Percentiles rank a stretch among this genome's conserved stretches.
Conservation (phyloP, 2,888 invertebrate species). For the Cerceris ruficornis region DNA sequence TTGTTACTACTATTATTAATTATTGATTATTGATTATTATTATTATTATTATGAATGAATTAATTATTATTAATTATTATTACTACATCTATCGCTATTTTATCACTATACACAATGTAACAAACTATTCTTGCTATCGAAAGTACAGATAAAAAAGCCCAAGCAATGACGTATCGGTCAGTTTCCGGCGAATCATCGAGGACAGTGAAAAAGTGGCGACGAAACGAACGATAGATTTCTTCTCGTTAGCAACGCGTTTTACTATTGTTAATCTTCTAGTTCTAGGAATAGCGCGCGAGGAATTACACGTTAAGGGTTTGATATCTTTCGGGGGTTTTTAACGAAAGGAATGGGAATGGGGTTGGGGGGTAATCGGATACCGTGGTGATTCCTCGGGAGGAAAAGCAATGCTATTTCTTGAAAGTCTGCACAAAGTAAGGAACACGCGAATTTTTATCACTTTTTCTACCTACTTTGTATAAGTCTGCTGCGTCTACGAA, state of each 20-base stretch:
- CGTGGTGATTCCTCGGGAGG: background rate
- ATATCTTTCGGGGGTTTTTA: background rate
- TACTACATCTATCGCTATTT: slow-evolving; percentile 47
- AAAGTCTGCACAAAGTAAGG: slow-evolving; percentile 23
- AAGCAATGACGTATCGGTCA: slow-evolving; percentile 3
- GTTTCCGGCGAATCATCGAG: slow-evolving; percentile 18
- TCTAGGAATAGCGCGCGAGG: slow-evolving; percentile 13
- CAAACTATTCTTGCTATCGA: slow-evolving; percentile 47
- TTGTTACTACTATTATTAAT: slow-evolving; percentile 50
- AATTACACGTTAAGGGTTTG: background rate
- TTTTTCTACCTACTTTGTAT: slow-evolving; percentile 67
- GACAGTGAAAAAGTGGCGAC: slow-evolving; percentile 5
- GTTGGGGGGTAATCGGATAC: background rate
- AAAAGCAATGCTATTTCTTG: slow-evolving; percentile 7
- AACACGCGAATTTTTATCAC: slow-evolving; percentile 64
- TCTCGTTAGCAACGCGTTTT: slow-evolving; percentile 7
- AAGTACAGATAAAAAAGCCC: slow-evolving; percentile 19
- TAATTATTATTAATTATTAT: slow-evolving; percentile 12
- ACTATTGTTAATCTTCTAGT: slow-evolving; percentile 25
- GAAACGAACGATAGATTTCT: slow-evolving; percentile 28
- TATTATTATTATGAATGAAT: no score
- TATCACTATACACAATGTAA: slow-evolving; percentile 51
- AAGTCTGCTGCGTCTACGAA: slow-evolving; percentile 53
- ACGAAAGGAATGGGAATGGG: background rate
- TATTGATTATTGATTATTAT: background rate